phyloP scores from a whole-genome alignment of 1,140 invertebrate genomes.

The Anoplolepis gracilipes region DNA sequence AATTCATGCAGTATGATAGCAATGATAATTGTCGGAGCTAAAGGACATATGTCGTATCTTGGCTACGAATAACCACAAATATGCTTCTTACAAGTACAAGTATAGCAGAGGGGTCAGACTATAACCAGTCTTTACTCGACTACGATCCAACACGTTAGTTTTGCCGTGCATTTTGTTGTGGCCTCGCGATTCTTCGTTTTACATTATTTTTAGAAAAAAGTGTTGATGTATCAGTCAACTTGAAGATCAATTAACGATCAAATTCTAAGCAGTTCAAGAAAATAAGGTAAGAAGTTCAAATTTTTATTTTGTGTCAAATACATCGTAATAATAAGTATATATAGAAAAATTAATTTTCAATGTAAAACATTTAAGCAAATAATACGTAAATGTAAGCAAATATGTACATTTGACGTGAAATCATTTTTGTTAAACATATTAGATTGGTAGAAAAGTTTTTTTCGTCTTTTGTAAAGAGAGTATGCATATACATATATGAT shows the following conservation, averaged over 20 bases:
- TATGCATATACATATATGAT: too few species aligned
- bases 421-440: too few species aligned
- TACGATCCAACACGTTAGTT: not conserved
- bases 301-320: not conserved
- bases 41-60: not conserved
- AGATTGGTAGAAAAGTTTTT: too few species aligned
- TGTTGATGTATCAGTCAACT: not conserved
- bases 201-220: not conserved
- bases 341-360: not conserved
- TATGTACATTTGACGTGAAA: too few species aligned
- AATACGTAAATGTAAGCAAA: not conserved
- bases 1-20: not conserved
- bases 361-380: not conserved
- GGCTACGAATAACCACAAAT: not conserved
- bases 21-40: slow-evolving; percentile 12
- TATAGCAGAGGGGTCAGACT: not conserved
- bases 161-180: too few species aligned
- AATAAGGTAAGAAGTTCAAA: slow-evolving; percentile 21
- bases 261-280: not conserved
- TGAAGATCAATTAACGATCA: not conserved
- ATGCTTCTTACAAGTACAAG: not conserved
- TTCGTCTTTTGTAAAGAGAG: too few species aligned
- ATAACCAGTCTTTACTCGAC: slow-evolving; percentile 21
- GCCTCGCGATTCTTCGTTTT: not conserved
- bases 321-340: not conserved